Base-by-base conservation (phyloP, 2,113 vertebrate genomes). In the Gila orcuttii region DNA sequence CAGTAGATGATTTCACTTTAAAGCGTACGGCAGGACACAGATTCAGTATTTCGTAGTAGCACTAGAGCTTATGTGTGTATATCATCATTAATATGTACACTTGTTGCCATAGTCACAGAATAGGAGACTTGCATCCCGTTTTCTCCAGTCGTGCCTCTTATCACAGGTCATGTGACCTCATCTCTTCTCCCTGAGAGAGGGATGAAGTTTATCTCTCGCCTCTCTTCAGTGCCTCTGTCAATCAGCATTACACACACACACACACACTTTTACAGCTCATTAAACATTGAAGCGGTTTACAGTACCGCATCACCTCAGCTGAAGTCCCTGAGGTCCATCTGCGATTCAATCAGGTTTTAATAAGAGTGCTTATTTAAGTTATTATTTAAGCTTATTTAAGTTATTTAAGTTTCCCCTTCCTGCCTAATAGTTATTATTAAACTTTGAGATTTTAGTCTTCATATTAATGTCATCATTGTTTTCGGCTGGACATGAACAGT, bases 131-230 rank as follows among this genome's bases (percentile, higher is more conserved):
- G 39, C 19, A 69, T 50, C 42, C 55, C 45, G 3, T 28, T 57
- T 85, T 76, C 55, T 79, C 62, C 47, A 60, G 78, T 42, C 50
- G 59, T 50, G 52, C 28, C 45, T 79, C 85, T 86, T 89, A 89
- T 89, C 89, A 7, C 60, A n/a, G 87, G 89, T 89, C 87, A 90
- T 77, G 62, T 89, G 87, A 90, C 78, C 84, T 81, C 71, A 83
- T 83, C 82, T 89, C 62, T 85, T 86, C 85, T 84, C 60, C 77
- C 75, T 68, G 79, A 86, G 84, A 84, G 88, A 84, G 64, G 75
- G 75, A 81, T 55, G 76, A 73, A 39, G 82, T 88, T 89, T 89
- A 87, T 88, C 82, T 73, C n/a, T 55, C 47, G 62, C 66, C 55
- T 73, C 89, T 86, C 89, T 82, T 88, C 87, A 79, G 39, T 45